Evolutionary conservation across 2,888 invertebrate genomes (phyloP).

Genomic region (Lasioglossum calceatum): DNA sequence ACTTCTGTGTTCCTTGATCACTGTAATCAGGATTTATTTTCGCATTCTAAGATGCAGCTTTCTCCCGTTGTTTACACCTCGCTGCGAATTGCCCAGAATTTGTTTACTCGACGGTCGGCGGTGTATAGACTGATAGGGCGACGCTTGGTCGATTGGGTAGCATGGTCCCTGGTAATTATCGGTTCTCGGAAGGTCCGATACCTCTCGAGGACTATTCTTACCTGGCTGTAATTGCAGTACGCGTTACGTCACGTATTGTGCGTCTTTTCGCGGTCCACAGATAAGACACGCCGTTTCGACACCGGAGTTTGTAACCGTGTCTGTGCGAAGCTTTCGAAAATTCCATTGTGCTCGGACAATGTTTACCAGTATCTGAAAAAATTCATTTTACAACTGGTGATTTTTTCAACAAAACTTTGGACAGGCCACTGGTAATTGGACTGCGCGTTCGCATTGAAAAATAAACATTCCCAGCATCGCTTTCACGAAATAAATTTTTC

Average conservation of each 20-base stretch:
- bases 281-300: neutral
- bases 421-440: neutral
- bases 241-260: neutral
- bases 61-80: conserved; percentile 33
- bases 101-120: conserved; percentile 37
- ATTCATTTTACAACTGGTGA: neutral
- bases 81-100: conserved; percentile 38
- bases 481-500: neutral
- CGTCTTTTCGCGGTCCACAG: neutral
- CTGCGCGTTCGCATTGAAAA: neutral
- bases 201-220: neutral
- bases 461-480: neutral
- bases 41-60: neutral
- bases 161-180: neutral
- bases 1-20: neutral
- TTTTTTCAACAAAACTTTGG: neutral
- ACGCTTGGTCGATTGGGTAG: neutral
- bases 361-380: neutral
- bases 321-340: neutral
- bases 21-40: neutral
- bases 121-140: neutral
- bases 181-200: neutral
- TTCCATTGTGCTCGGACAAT: neutral
- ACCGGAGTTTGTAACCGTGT: neutral
- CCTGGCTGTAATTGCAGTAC: neutral